Base-by-base conservation (phyloP, 2,888 invertebrate species). In the Ischnura elegans region DNA sequence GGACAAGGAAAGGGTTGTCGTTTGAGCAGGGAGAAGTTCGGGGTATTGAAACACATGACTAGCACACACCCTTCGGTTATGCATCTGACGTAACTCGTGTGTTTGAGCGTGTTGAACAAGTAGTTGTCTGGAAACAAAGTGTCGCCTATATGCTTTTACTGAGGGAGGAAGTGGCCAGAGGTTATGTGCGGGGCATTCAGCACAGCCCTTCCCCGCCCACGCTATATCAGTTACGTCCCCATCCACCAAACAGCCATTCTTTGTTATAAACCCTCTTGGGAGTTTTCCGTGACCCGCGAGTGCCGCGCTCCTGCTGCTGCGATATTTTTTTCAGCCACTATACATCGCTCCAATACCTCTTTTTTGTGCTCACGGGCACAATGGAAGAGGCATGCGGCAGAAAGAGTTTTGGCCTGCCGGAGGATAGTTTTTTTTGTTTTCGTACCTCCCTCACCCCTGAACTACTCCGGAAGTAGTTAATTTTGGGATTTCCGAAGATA, bases 131-230 rank as follows among this genome's bases (percentile, higher is more conserved):
- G 76, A 76, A 76, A 76, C 76, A 76, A 76, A 76, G 76, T 36
- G 76, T 76, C 36, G 76, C 76, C 36, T 76, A 76, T 76, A 76
- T 76, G 76, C 76, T 76, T 76, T 76, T 29, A 76, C 76, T 36
- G 76, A 76, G 76, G 76, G 76, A 76, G 76, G 76, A 76, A 76
- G 76, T 76, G 76, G 76, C 36, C 76, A 76, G 76, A 76, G 76
- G 76, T 76, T 36, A 76, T 76, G 29, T 76, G 76, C 29, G n/a
- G 10, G 76, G 76, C 76, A 76, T 13, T 76, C 76, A 29, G 76
- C 36, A 36, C 13, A 16, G 10, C 36, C 76, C 36, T n/a, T 10
- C 51, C 51, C 51, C 13, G 0, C n/a, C n/a, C n/a, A 5, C 36
- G 0, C 76, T 36, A 36, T 36, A 76, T 66, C 66, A n/a, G n/a